These are phyloP conservation scores for Limnephilus auricula DNA, from an alignment of 2,888 invertebrate species.

Conservation along the genomic window DNA sequence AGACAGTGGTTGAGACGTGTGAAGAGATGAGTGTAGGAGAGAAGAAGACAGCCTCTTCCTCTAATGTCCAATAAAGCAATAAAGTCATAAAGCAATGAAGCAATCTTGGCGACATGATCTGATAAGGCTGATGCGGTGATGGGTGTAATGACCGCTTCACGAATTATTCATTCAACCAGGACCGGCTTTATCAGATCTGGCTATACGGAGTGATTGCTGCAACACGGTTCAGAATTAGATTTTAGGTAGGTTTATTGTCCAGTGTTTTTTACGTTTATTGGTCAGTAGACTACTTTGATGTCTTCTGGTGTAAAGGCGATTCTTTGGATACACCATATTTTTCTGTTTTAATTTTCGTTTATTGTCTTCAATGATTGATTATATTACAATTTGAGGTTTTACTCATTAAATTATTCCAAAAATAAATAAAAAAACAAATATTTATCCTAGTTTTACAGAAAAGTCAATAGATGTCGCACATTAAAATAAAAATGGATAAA, in stretches of 20 bases:
- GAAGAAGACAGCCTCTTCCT: background rate
- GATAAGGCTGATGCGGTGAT: background rate
- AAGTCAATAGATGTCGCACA: no score
- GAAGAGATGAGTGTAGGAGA: background rate
- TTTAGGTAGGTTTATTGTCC: background rate
- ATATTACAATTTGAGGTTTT: no score
- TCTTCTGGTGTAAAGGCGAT: no score
- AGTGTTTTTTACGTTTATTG: background rate
- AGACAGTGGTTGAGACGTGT: background rate
- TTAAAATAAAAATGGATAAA: no score
- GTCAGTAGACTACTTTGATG: background rate
- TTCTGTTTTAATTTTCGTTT: no score
- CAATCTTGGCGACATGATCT: background rate
- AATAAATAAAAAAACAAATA: no score
- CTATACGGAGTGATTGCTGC: background rate
- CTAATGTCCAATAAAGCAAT: background rate
- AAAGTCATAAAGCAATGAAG: background rate
- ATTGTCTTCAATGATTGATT: no score
- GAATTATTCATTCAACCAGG: background rate
- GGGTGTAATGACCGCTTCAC: background rate
- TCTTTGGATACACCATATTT: no score
- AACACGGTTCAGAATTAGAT: background rate
- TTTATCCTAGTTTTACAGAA: no score
- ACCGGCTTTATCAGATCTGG: background rate
- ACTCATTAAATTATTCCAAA: no score